phyloP scores from a whole-genome alignment of 2,888 invertebrate genomes.

The Sinotaia quadrata region DNA sequence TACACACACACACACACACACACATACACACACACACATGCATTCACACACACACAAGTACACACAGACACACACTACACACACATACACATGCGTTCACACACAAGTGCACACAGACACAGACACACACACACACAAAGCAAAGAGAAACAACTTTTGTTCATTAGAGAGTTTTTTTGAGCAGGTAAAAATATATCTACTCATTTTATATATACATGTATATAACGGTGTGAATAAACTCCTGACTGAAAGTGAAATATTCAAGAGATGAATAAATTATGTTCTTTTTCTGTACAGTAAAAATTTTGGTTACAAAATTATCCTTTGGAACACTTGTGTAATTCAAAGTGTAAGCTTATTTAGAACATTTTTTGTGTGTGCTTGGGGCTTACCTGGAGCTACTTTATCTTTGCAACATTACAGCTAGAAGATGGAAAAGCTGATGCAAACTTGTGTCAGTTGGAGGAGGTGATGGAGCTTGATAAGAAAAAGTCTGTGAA shows the following conservation, averaged over 20 bases:
- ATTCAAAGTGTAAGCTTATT: too few relatives aligned
- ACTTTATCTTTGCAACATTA: not conserved
- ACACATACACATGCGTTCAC: not conserved
- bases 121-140: not conserved
- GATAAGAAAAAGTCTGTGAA: slow-evolving; percentile 12
- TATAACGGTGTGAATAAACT: not conserved
- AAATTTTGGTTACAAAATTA: too few relatives aligned
- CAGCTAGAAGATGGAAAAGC: slow-evolving; percentile 25
- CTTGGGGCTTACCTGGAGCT: not conserved
- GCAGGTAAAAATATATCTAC: too few relatives aligned
- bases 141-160: too few relatives aligned
- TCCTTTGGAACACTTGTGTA: too few relatives aligned
- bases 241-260: not conserved
- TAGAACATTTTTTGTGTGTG: not conserved
- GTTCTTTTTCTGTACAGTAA: too few relatives aligned
- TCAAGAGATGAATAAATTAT: too few relatives aligned
- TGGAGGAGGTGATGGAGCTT: not conserved
- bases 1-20: not conserved
- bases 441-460: slow-evolving; percentile 26
- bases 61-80: not conserved
- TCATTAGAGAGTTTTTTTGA: too few relatives aligned
- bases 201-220: not conserved
- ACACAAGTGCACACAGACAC: not conserved
- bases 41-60: not conserved
- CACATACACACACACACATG: not conserved